phyloP scores from a whole-genome alignment of 2,797 vertebrate species.

The Sternarchorhynchus goeldii region DNA sequence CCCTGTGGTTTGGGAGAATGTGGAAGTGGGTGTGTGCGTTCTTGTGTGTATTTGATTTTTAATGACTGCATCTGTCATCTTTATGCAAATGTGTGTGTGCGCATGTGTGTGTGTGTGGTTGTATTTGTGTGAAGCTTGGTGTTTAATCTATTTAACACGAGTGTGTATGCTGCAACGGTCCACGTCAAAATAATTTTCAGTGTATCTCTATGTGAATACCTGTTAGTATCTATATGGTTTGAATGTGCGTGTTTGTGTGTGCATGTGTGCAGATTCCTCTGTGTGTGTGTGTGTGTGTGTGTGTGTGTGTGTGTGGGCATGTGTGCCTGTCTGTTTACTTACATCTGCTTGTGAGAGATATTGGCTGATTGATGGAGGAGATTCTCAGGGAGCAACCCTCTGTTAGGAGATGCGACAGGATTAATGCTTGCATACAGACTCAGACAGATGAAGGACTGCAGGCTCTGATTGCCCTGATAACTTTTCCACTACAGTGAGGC shows the following conservation, averaged over 20 bases:
- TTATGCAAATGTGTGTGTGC: constrained; percentile 22
- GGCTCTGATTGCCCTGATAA: constrained; percentile 48
- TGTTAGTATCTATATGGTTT: constrained; percentile 14
- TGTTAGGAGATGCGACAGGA: constrained; percentile 50
- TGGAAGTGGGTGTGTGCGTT: constrained; percentile 21
- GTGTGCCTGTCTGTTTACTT: constrained; percentile 16
- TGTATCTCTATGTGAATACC: not conserved
- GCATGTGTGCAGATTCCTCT: not conserved
- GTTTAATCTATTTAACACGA: constrained; percentile 1
- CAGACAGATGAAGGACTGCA: constrained; percentile 51
- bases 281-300: not conserved
- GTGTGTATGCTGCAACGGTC: too few species aligned
- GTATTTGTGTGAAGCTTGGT: not conserved
- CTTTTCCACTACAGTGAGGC: constrained; percentile 19
- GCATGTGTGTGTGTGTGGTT: constrained; percentile 3
- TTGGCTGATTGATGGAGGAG: constrained; percentile 56
- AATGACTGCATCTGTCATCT: constrained; percentile 34
- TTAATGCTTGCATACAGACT: constrained; percentile 55
- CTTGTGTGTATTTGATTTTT: constrained; percentile 31
- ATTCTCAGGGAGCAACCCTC: constrained; percentile 39
- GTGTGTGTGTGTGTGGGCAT: not conserved
- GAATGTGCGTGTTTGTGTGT: constrained; percentile 11
- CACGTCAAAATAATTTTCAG: constrained; percentile 6
- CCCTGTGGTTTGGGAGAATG: not conserved
- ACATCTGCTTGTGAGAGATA: constrained; percentile 48